These are phyloP conservation scores for Bhutanitis thaidina DNA, from an alignment of 2,888 invertebrate species.

Conservation along the genomic window DNA sequence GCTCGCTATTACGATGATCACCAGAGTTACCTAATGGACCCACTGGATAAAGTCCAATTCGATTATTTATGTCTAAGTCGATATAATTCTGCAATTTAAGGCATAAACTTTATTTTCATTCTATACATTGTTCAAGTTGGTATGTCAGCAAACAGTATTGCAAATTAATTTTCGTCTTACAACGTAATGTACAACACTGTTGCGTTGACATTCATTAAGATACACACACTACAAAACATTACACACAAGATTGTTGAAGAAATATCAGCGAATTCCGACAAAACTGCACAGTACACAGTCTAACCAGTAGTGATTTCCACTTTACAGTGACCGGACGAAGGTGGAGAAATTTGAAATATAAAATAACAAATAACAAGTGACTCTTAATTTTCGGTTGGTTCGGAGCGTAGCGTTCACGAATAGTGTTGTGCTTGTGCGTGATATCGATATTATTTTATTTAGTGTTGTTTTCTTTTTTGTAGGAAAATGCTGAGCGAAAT, in stretches of 20 bases:
- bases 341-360: conserved; percentile 71
- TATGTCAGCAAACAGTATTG: too few relatives aligned
- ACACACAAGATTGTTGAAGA: conserved; percentile 51
- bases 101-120: too few relatives aligned
- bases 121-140: too few relatives aligned
- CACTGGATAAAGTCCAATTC: too few relatives aligned
- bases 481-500: conserved; percentile 78
- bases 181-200: conserved; percentile 35
- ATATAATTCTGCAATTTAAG: too few relatives aligned
- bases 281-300: conserved; percentile 34
- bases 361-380: conserved; percentile 39
- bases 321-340: conserved; percentile 78
- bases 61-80: too few relatives aligned
- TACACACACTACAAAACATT: conserved; percentile 41
- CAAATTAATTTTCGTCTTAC: conserved; percentile 16
- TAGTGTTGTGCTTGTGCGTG: conserved; percentile 65
- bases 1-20: too few relatives aligned
- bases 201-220: conserved; percentile 33
- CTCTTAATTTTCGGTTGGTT: conserved; percentile 28
- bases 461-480: conserved; percentile 72
- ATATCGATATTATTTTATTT: conserved; percentile 50
- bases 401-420: conserved; percentile 35
- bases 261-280: conserved; percentile 51
- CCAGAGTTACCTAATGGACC: too few relatives aligned
- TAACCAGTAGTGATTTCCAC: conserved; percentile 78